Base-by-base conservation (phyloP, 2,888 invertebrate species). In the Dendrolimus houi region DNA sequence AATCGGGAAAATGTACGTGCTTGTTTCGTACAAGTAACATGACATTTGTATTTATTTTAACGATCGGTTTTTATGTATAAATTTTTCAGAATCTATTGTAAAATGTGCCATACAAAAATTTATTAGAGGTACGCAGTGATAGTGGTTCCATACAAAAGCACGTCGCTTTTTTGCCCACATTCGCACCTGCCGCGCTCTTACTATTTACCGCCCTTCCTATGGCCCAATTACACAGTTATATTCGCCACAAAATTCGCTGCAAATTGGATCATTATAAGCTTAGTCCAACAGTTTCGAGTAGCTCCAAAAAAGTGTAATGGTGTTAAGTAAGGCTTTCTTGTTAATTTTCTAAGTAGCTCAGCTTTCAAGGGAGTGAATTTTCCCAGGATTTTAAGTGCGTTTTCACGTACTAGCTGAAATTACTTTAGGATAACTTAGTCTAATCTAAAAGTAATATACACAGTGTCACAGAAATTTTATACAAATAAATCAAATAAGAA, bases 261-360 rank as follows among this genome's bases (percentile, higher is more conserved):
- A 78, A 82, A 83, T 82, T 81, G 81, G 76, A 77, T 79, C 78
- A 79, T 84, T 82, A 83, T 77, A 71, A 71, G 79, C 78, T 79
- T 81, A 77, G 74, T 71, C 74, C 72, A 77, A 76, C 80, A 75
- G 75, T 78, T 79, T 72, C 69, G 71, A 78, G 74, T 79, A 78
- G 70, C 74, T 79, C 73, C 77, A 78, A 74, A 79, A 29, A 75
- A 69, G 72, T 74, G 71, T 75, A 69, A 63, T 60, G 59, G 67
- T 69, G 72, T 67, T 71, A 68, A 60, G 62, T 62, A 61, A 57
- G 63, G 61, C 65, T 66, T 68, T 64, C 62, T 59, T 66, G 70
- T 67, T 69, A 70, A 67, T 67, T 64, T 64, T 53, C 54, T 55
- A 59, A 59, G 56, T 59, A 53, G 56, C 56, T 55, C 59, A 58